These are phyloP conservation scores for Thaumetopoea pityocampa DNA, from an alignment of 1,140 invertebrate species.

Conservation along the genomic window DNA sequence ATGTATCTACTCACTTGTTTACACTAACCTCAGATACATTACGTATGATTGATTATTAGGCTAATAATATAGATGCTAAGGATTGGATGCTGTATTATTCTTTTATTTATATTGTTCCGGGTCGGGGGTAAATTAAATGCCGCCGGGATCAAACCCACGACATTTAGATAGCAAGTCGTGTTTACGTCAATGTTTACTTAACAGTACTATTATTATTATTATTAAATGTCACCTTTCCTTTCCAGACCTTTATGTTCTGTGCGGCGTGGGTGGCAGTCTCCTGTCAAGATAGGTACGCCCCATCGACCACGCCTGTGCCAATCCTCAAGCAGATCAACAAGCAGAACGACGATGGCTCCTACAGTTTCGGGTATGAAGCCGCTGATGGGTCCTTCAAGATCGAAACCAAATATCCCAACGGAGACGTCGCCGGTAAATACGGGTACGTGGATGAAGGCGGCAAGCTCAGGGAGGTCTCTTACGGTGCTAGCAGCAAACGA, in stretches of 20 bases:
- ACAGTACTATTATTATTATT: too few species aligned
- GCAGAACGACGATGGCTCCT: slow-evolving; percentile 90
- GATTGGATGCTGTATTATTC: too few species aligned
- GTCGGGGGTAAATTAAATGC: too few species aligned
- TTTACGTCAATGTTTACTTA: too few species aligned
- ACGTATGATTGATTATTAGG: too few species aligned
- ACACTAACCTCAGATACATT: too few species aligned
- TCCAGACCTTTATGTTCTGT: slow-evolving; percentile 43
- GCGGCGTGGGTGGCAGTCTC: slow-evolving; percentile 39
- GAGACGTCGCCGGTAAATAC: slow-evolving; percentile 89
- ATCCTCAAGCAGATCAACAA: slow-evolving; percentile 84
- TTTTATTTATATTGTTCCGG: too few species aligned
- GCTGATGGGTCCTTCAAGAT: slow-evolving; percentile 95
- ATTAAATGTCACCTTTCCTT: slow-evolving; percentile 7
- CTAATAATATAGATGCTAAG: too few species aligned
- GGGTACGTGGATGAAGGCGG: slow-evolving; percentile 89
- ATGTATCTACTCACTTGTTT: too few species aligned
- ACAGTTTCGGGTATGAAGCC: slow-evolving; percentile 92
- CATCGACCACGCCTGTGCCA: slow-evolving; percentile 79
- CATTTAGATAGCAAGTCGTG: too few species aligned
- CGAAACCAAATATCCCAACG: slow-evolving; percentile 89
- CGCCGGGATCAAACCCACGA: too few species aligned
- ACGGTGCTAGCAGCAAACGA: slow-evolving; percentile 83
- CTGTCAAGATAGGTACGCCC: slow-evolving; percentile 31
- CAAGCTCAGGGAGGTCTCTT: slow-evolving; percentile 82